Evolutionary conservation across 2,797 vertebrate species (phyloP).

Genomic region (Ceyx erithaca): DNA sequence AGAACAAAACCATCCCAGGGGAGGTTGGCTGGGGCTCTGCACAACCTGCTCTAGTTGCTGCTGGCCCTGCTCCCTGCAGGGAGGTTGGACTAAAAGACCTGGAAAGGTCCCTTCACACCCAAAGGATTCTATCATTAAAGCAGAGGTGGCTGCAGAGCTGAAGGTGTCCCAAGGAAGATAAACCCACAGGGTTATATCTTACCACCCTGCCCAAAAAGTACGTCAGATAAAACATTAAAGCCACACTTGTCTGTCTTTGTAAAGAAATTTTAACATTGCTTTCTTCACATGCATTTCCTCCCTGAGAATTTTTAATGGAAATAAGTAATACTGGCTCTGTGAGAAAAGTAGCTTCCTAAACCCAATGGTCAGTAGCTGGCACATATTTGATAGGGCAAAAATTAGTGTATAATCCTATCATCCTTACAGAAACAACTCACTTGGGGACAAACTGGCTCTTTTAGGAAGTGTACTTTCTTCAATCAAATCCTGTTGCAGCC

Average conservation of each 20-base stretch:
- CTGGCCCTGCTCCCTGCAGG: neutral
- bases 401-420: neutral
- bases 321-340: neutral
- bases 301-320: neutral
- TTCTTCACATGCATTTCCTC: neutral
- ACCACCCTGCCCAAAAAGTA: neutral
- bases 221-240: neutral
- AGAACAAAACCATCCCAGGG: neutral
- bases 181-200: neutral
- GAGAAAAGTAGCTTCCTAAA: neutral
- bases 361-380: rapidly evolving
- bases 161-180: neutral
- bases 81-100: too few species aligned
- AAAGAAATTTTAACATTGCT: neutral
- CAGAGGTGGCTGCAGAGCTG: neutral
- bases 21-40: neutral
- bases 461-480: neutral
- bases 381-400: neutral
- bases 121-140: neutral
- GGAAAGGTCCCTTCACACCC: neutral
- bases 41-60: neutral
- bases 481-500: neutral
- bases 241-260: neutral
- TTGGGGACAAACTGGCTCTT: neutral
- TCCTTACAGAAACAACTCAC: neutral